phyloP scores from a whole-genome alignment of 2,797 vertebrate species.

The Danio jaintianensis region DNA sequence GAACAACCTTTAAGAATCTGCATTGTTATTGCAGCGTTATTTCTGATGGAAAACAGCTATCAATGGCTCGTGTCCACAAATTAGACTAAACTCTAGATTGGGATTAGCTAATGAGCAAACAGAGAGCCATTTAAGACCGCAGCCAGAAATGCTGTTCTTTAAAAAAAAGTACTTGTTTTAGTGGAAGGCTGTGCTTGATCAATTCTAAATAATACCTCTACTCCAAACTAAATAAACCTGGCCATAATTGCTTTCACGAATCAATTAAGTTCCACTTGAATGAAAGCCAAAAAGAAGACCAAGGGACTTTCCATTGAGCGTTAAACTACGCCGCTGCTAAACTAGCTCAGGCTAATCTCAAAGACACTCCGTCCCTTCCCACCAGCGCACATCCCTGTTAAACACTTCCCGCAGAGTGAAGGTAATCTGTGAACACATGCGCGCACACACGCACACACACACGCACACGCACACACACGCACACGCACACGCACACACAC shows the following conservation, averaged over 20 bases:
- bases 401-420: slow-evolving; percentile 15
- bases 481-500: too few relatives aligned
- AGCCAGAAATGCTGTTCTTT: slow-evolving; percentile 6
- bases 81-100: slow-evolving; percentile 18
- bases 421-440: slow-evolving; percentile 24
- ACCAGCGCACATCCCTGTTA: neutral
- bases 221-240: slow-evolving; percentile 70
- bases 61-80: slow-evolving; percentile 20
- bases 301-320: slow-evolving; percentile 11
- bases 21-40: neutral
- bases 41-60: slow-evolving; percentile 23
- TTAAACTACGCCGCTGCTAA: slow-evolving; percentile 24
- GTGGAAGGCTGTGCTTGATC: slow-evolving; percentile 62
- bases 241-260: slow-evolving; percentile 70
- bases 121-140: slow-evolving; percentile 18
- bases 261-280: slow-evolving; percentile 59
- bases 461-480: too few relatives aligned
- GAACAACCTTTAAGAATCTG: neutral
- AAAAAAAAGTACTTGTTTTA: slow-evolving; percentile 27
- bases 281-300: slow-evolving; percentile 49
- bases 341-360: slow-evolving; percentile 27
- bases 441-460: too few relatives aligned
- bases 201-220: slow-evolving; percentile 68
- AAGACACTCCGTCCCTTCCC: slow-evolving; percentile 16
- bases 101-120: slow-evolving; percentile 36